phyloP scores from a whole-genome alignment of 2,113 vertebrate genomes.

The Podocnemis expansa region DNA sequence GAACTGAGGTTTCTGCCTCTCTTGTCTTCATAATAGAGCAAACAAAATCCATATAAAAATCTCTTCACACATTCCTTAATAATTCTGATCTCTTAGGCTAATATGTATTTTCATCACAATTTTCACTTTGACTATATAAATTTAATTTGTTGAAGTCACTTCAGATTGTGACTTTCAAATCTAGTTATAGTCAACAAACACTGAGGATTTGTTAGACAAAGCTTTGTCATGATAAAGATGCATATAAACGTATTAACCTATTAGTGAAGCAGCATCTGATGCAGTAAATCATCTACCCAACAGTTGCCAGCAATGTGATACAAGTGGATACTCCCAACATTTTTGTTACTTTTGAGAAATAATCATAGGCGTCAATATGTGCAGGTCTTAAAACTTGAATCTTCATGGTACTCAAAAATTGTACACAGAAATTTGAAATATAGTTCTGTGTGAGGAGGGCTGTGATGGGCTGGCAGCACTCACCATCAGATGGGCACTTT shows the following conservation, averaged over 20 bases:
- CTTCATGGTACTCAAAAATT: not conserved
- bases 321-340: not conserved
- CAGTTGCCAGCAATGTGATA: not conserved
- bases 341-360: not conserved
- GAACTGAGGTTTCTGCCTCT: conserved; percentile 4
- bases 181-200: not conserved
- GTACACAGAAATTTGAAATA: not conserved
- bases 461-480: too few relatives aligned
- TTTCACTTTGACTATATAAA: not conserved
- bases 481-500: too few relatives aligned
- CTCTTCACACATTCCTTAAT: not conserved
- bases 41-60: not conserved
- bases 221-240: not conserved
- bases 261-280: not conserved
- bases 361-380: not conserved
- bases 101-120: conserved; percentile 7
- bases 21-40: not conserved
- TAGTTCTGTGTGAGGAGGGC: not conserved
- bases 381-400: accelerated
- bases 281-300: not conserved
- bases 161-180: not conserved
- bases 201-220: not conserved
- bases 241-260: not conserved
- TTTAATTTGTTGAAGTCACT: conserved; percentile 17
- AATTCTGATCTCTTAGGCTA: conserved; percentile 5